phyloP scores from a whole-genome alignment of 2,888 invertebrate species.

The Trachelus stipa region DNA sequence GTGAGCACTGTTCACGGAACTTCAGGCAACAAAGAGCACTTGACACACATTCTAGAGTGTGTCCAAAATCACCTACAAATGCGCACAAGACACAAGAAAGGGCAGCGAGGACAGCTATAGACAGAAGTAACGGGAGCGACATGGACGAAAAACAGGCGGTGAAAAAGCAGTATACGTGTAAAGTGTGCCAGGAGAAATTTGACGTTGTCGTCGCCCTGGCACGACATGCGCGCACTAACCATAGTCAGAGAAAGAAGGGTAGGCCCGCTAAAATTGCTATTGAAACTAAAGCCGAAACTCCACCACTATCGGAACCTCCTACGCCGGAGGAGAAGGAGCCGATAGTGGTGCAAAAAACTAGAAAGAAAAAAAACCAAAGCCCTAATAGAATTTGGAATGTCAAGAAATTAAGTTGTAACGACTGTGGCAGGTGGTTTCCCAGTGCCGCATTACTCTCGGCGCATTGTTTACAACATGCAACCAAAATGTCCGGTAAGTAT shows the following conservation, averaged over 20 bases:
- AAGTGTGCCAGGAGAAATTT: conserved; percentile 58
- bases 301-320: neutral
- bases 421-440: conserved; percentile 58
- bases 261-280: conserved; percentile 1
- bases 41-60: conserved; percentile 54
- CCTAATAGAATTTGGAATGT: conserved; percentile 42
- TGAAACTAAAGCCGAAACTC: conserved; percentile 4
- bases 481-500: conserved; percentile 57
- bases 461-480: conserved; percentile 58
- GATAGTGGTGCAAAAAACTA: conserved; percentile 7
- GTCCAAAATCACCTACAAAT: conserved; percentile 48
- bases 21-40: conserved; percentile 55
- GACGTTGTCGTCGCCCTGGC: conserved; percentile 59
- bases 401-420: conserved; percentile 50
- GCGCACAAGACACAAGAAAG: conserved; percentile 31
- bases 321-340: neutral
- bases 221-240: conserved; percentile 56
- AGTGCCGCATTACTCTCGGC: conserved; percentile 47
- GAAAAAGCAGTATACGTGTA: conserved; percentile 55
- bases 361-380: conserved; percentile 28
- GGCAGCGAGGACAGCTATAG: neutral
- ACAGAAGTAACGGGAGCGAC: conserved; percentile 5
- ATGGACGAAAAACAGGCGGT: neutral
- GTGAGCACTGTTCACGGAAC: conserved; percentile 51
- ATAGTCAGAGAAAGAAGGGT: conserved; percentile 38